phyloP scores from a whole-genome alignment of 2,888 invertebrate genomes.

The Embidobia sp. region DNA sequence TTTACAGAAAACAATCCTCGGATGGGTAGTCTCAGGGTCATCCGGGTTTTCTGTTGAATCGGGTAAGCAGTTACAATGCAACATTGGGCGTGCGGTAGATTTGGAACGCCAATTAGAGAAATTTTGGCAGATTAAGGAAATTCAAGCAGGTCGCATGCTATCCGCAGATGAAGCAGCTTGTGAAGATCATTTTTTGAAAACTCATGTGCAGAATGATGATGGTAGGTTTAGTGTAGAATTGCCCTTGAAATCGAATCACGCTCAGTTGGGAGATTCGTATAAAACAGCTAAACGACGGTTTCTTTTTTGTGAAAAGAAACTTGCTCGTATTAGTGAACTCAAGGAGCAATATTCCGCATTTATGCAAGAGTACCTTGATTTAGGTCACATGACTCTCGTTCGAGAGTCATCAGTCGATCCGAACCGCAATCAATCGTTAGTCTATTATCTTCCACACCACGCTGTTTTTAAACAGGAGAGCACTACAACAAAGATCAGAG shows the following conservation, averaged over 20 bases:
- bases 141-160: background rate
- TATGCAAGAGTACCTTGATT: background rate
- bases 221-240: conserved; percentile 38
- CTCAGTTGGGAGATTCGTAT: background rate
- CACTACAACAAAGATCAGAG: conserved; percentile 40
- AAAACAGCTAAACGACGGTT: background rate
- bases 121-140: conserved; percentile 65
- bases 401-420: conserved; percentile 1
- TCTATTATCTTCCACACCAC: conserved; percentile 27
- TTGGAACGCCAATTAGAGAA: conserved; percentile 52
- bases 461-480: conserved; percentile 30
- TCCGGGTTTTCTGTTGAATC: background rate
- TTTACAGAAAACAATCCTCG: conserved; percentile 34
- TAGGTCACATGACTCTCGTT: conserved; percentile 4
- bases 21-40: conserved; percentile 55
- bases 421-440: background rate
- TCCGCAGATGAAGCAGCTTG: conserved; percentile 60
- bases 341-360: conserved; percentile 1
- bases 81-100: background rate
- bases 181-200: conserved; percentile 58
- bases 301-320: background rate
- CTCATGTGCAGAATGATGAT: conserved; percentile 22
- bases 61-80: background rate
- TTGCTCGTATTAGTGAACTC: background rate
- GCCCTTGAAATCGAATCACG: background rate